phyloP scores from a whole-genome alignment of 2,888 invertebrate genomes.

The Drosophila koepferae region DNA sequence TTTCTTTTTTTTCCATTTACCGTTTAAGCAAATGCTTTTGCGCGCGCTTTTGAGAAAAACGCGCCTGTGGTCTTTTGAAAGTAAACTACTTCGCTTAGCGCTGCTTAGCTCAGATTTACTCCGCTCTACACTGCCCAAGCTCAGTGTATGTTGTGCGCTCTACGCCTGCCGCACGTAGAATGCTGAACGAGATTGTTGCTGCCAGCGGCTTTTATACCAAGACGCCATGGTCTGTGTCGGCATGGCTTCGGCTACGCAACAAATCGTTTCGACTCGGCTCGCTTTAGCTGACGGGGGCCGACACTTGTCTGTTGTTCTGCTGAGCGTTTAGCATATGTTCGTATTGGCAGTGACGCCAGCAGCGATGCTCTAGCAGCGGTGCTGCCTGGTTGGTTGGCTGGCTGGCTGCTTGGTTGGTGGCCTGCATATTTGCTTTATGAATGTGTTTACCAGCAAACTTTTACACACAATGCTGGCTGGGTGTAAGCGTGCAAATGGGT shows the following conservation, averaged over 20 bases:
- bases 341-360: conserved; percentile 39
- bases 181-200: conserved; percentile 50
- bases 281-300: conserved; percentile 28
- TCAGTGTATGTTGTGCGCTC: conserved; percentile 51
- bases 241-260: conserved; percentile 15
- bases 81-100: conserved; percentile 8
- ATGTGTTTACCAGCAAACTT: conserved; percentile 79
- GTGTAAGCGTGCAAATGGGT: conserved; percentile 3
- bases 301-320: conserved; percentile 31
- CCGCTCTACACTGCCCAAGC: neutral
- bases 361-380: conserved; percentile 25
- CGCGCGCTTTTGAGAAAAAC: conserved; percentile 71
- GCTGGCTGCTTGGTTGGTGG: conserved; percentile 31
- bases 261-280: conserved; percentile 37
- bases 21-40: conserved; percentile 50
- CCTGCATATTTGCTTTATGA: conserved; percentile 79
- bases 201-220: conserved; percentile 61
- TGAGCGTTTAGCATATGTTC: conserved; percentile 76
- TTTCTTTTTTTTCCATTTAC: conserved; percentile 18
- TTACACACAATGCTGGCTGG: conserved; percentile 51
- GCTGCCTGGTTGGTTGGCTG: conserved; percentile 18
- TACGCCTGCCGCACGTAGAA: conserved; percentile 74
- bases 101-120: conserved; percentile 5
- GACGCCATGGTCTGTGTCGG: conserved; percentile 26
- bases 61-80: conserved; percentile 38